A percentile compares a stretch with the other conserved stretches of the same genome.
These are phyloP conservation scores for Grus americana DNA, from an alignment of 2,113 vertebrate genomes.

Conservation along the genomic window DNA sequence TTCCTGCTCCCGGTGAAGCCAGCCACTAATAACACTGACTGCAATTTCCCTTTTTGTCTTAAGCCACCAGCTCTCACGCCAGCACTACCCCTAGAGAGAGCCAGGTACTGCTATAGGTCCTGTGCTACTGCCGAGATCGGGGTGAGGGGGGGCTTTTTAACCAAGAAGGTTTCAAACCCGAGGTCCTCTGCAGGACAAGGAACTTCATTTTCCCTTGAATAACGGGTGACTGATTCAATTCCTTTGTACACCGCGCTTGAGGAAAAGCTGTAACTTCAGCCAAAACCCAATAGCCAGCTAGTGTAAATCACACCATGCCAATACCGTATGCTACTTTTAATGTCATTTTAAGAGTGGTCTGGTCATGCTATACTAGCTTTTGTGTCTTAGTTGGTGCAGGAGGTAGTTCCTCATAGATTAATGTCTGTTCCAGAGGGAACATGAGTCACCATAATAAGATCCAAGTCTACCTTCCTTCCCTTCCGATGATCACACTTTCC, in stretches of 20 bases:
- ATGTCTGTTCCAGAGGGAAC: not conserved
- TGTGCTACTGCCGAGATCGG: not conserved
- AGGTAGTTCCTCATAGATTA: not conserved
- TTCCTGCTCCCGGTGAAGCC: not conserved
- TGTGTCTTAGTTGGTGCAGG: not conserved
- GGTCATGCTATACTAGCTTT: not conserved
- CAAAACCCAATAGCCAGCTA: not conserved
- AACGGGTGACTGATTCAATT: not conserved
- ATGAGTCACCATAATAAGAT: not conserved
- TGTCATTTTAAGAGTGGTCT: not conserved
- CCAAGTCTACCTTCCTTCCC: not conserved
- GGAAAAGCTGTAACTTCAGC: not conserved
- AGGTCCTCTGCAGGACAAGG: not conserved
- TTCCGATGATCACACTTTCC: not conserved
- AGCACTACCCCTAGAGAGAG: not conserved
- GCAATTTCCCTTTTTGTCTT: not conserved
- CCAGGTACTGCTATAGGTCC: not conserved
- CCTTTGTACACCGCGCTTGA: fast-evolving
- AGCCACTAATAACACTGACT: not conserved
- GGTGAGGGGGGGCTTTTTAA: not conserved
- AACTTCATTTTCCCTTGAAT: not conserved
- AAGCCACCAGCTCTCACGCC: not conserved
- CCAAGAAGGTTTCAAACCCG: not conserved
- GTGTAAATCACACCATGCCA: not conserved
- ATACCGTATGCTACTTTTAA: not conserved